These are phyloP conservation scores for Platycercus adscitus DNA, from an alignment of 2,113 vertebrate genomes.

Conservation along the genomic window DNA sequence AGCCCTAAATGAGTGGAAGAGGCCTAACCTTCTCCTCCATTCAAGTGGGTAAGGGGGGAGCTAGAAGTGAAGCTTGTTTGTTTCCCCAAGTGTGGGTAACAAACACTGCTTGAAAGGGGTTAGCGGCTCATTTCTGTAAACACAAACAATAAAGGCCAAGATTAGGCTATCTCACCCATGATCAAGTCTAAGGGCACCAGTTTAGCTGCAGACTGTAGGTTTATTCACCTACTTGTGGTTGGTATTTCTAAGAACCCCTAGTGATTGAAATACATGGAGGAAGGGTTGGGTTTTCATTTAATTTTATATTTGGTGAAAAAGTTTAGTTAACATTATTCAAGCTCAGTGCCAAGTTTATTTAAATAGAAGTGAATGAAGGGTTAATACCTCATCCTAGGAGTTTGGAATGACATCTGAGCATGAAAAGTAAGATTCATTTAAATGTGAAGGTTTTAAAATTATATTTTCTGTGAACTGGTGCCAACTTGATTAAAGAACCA, in stretches of 20 bases:
- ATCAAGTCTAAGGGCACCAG: background rate
- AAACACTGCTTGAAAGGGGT: background rate
- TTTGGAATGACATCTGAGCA: slow-evolving; percentile 30
- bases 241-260: background rate
- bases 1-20: background rate
- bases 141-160: background rate
- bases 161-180: background rate
- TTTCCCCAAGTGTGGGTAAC: background rate
- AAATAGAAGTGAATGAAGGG: background rate
- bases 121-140: background rate
- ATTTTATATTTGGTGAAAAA: background rate
- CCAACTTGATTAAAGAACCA: slow-evolving; percentile 44
- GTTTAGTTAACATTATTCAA: background rate
- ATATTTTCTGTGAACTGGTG: slow-evolving; percentile 50
- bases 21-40: background rate
- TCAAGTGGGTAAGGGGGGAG: background rate
- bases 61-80: background rate
- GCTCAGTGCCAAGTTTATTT: background rate
- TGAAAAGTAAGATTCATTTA: slow-evolving; percentile 43
- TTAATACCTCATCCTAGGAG: slow-evolving; percentile 36
- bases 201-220: background rate
- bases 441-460: slow-evolving; percentile 61
- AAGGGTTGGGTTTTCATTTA: background rate
- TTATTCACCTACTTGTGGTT: background rate
- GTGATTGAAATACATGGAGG: background rate